Base-by-base conservation (phyloP, 2,888 invertebrate species). In the Cetonia aurata region DNA sequence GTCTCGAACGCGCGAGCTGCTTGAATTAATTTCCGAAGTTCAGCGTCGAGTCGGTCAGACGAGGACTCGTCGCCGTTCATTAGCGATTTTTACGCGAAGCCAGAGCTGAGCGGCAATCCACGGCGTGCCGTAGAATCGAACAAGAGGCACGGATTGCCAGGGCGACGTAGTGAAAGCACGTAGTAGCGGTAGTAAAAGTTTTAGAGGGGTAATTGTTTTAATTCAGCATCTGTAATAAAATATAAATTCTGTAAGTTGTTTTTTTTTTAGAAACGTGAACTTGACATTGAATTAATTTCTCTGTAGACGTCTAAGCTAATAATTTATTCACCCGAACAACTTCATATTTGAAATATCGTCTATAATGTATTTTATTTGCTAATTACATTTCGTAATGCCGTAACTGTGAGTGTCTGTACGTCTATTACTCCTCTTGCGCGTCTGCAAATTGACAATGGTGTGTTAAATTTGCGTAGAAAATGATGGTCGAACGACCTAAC, bases 21-120 rank as follows among this genome's bases (percentile, higher is more conserved):
- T 79, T 75, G 79, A 80, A 80, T 80, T 80, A 79, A 80, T 79
- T 79, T 78, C 74, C 72, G 56, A 70, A 67, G 72, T 72, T 72
- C 56, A 41, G 17, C 41, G 13, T 31, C 10, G 42, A 55, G 55
- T 15, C n/a, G 53, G 8, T 44, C 67, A 44, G 31, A 42, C 31
- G 67, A 52, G 53, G 53, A 50, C 15, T 12, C 13, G 37, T 37
- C 31, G 31, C 48, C 13, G 9, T 12, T 55, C 19, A 41, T 52
- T 44, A 31, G 41, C 41, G 50, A 53, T 25, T 37, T 53, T 53
- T 31, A n/a, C 6, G 25, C 44, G 53, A 31, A 44, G n/a, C 53
- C 13, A 31, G 25, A n/a, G 25, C 9, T 48, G 59, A 44, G 4
- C 42, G 44, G 12, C n/a, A 4, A 13, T 53, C 19, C 53, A 12